A percentile compares a stretch with the other conserved stretches of the same genome.
Conservation (phyloP, 2,797 vertebrate species). For the Amblyopsis hoosieri region DNA sequence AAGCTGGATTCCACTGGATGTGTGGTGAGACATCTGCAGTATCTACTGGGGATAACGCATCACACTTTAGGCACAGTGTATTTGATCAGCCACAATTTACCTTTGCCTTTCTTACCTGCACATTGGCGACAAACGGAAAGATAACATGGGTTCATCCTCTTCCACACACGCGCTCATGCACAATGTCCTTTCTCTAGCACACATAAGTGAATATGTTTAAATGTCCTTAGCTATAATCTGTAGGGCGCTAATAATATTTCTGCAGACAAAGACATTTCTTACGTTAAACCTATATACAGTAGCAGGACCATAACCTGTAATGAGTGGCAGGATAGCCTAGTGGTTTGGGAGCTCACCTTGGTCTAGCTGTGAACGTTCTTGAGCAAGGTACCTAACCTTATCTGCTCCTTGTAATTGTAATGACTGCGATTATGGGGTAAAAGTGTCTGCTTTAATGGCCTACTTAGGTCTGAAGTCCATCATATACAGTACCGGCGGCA, state of each 20-base stretch:
- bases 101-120: too few relatives aligned
- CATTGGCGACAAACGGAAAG: too few relatives aligned
- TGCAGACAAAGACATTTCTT: slow-evolving; percentile 27
- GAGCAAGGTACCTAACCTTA: too few relatives aligned
- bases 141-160: not conserved
- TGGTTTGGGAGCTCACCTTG: too few relatives aligned
- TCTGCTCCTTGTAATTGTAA: too few relatives aligned
- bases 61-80: too few relatives aligned
- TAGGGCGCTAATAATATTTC: slow-evolving; percentile 1
- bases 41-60: not conserved
- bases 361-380: too few relatives aligned
- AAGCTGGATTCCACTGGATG: slow-evolving; percentile 97
- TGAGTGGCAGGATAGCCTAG: slow-evolving; percentile 1
- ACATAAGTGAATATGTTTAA: not conserved
- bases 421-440: too few relatives aligned
- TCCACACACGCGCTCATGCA: not conserved
- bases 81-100: too few relatives aligned
- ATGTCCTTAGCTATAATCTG: not conserved
- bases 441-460: too few relatives aligned
- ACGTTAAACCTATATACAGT: slow-evolving; percentile 37
- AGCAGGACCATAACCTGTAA: slow-evolving; percentile 21
- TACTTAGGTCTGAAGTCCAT: not conserved
- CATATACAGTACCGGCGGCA: slow-evolving; percentile 19
- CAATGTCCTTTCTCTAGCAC: not conserved
- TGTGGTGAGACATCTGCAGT: slow-evolving; percentile 81